Percentiles rank a stretch among this genome's conserved stretches.
Conservation (phyloP, 1,140 invertebrate species). For the Ceratosolen solmsi region DNA sequence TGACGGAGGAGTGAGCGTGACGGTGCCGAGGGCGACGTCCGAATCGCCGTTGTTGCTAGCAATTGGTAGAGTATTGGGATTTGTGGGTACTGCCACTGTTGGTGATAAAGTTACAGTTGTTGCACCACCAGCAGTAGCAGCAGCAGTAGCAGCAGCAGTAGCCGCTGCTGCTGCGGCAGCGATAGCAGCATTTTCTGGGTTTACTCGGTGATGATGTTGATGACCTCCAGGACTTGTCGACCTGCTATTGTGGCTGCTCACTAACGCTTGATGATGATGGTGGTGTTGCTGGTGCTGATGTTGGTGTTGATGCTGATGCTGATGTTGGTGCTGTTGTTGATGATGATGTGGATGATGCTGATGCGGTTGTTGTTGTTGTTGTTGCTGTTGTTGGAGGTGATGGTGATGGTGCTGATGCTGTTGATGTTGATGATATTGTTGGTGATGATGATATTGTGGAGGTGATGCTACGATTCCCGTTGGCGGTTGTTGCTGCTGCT, state of each 20-base stretch:
- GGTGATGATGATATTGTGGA: constrained; percentile 56
- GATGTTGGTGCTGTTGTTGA: constrained; percentile 23
- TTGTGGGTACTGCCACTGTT: constrained; percentile 62
- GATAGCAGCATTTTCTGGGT: constrained; percentile 50
- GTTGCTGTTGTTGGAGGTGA: constrained; percentile 58
- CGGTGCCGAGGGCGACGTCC: constrained; percentile 70
- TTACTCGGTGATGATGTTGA: constrained; percentile 53
- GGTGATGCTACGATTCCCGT: constrained; percentile 38
- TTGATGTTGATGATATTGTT: constrained; percentile 55
- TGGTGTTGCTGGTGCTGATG: constrained; percentile 51
- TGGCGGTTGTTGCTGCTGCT: constrained; percentile 56
- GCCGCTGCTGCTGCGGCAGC: constrained; percentile 52
- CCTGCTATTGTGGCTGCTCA: constrained; percentile 59
- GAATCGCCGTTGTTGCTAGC: constrained; percentile 61
- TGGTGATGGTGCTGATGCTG: constrained; percentile 55
- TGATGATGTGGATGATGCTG: constrained; percentile 55
- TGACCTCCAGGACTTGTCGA: constrained; percentile 69
- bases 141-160: too few species aligned
- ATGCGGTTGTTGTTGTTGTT: constrained; percentile 43
- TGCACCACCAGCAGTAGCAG: constrained; percentile 52
- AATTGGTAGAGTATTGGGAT: constrained; percentile 70
- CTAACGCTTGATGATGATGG: constrained; percentile 58
- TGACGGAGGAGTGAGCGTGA: constrained; percentile 76
- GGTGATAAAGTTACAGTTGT: constrained; percentile 54
- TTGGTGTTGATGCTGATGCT: constrained; percentile 49